A percentile compares a stretch with the other conserved stretches of the same genome.
phyloP scores from a whole-genome alignment of 2,888 invertebrate species.

The Hirtodrosophila cameraria region DNA sequence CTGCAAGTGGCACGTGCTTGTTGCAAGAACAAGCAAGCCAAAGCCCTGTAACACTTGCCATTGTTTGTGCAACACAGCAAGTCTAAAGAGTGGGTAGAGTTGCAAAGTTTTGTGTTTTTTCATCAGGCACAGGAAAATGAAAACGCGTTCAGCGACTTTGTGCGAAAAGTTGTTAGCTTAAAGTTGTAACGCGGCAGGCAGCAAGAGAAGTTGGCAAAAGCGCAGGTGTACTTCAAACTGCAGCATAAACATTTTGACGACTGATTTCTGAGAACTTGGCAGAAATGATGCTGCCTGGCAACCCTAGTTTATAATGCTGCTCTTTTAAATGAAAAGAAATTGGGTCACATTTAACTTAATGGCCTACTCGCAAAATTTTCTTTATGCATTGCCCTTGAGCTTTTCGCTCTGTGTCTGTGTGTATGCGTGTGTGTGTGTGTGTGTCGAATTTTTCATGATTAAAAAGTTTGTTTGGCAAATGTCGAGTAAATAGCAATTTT shows the following conservation, averaged over 20 bases:
- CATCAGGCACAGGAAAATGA: slow-evolving; percentile 60
- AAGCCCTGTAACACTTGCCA: slow-evolving; percentile 20
- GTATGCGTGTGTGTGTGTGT: too few species aligned
- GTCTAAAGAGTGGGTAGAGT: background rate
- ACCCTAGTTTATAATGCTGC: slow-evolving; percentile 14
- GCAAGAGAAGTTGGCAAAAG: background rate
- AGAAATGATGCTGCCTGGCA: background rate
- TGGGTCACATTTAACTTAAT: slow-evolving; percentile 54
- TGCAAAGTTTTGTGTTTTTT: slow-evolving; percentile 64
- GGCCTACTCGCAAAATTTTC: slow-evolving; percentile 40
- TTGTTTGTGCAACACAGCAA: slow-evolving; percentile 18
- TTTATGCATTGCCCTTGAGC: slow-evolving; percentile 19
- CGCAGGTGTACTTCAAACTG: slow-evolving; percentile 9
- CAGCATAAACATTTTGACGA: slow-evolving; percentile 30
- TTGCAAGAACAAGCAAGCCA: slow-evolving; percentile 43
- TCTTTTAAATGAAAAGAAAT: slow-evolving; percentile 22
- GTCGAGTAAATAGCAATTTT: slow-evolving; percentile 16
- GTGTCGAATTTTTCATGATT: slow-evolving; percentile 43
- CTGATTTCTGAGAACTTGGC: slow-evolving; percentile 52
- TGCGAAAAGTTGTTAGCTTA: slow-evolving; percentile 58
- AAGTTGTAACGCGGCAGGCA: slow-evolving; percentile 11
- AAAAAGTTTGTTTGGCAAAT: slow-evolving; percentile 41
- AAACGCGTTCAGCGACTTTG: slow-evolving; percentile 50
- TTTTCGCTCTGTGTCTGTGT: too few species aligned
- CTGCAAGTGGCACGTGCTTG: slow-evolving; percentile 75